Evolutionary conservation across 2,888 invertebrate genomes (phyloP).

Genomic region (Pherbina coryleti): DNA sequence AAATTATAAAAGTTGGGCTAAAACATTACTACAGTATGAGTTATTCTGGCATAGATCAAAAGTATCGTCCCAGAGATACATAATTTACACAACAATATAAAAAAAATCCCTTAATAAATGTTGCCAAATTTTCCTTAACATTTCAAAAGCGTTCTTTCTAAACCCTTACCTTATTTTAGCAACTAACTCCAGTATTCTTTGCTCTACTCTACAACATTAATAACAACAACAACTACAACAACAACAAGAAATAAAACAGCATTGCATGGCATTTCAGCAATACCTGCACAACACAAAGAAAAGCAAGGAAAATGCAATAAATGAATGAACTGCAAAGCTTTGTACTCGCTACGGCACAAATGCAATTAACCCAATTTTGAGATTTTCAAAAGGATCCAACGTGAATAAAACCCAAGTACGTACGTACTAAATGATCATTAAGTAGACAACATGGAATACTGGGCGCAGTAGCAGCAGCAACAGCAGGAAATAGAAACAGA

Average conservation of each 20-base stretch:
- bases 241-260: neutral
- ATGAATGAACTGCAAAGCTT: slow-evolving; percentile 2
- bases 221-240: neutral
- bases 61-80: no score
- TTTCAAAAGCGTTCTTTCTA: no score
- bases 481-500: neutral
- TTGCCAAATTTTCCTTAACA: neutral
- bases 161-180: no score
- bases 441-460: neutral
- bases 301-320: slow-evolving; percentile 1
- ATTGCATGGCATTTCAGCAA: neutral
- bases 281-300: neutral
- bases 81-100: no score
- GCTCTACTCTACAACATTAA: no score
- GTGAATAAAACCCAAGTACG: neutral
- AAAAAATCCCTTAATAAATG: no score
- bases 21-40: no score
- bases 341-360: slow-evolving; percentile 21
- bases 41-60: no score
- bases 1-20: no score
- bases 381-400: slow-evolving; percentile 14
- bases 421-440: slow-evolving; percentile 17
- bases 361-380: slow-evolving; percentile 30
- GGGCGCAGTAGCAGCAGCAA: neutral
- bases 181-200: no score